phyloP scores from a whole-genome alignment of 2,797 vertebrate genomes.

The Clarias pachynema region DNA sequence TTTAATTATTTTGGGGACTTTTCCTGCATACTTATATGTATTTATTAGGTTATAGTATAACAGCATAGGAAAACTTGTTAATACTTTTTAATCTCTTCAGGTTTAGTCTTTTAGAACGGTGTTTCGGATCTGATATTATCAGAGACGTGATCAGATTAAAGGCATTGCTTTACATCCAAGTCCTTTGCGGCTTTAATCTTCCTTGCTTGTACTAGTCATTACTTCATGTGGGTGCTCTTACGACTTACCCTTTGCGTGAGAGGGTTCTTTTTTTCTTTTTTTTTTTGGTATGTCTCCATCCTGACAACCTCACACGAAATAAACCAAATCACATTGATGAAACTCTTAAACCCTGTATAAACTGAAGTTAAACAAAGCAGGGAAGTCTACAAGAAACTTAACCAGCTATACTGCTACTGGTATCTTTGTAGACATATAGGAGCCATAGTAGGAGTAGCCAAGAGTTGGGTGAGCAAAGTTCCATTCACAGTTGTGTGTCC shows the following conservation, averaged over 20 bases:
- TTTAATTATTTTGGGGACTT: background rate
- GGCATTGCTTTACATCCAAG: background rate
- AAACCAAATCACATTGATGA: conserved; percentile 5
- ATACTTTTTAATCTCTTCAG: background rate
- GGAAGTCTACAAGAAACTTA: background rate
- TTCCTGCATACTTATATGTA: background rate
- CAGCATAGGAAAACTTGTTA: background rate
- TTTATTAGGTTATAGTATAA: background rate
- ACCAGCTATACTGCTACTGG: background rate
- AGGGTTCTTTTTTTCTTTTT: background rate
- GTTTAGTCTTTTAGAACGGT: background rate
- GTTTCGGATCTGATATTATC: background rate
- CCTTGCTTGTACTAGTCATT: conserved; percentile 20
- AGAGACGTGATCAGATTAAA: background rate
- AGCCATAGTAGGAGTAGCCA: background rate
- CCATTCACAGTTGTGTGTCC: background rate
- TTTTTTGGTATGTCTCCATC: conserved; percentile 74
- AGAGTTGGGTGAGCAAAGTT: background rate
- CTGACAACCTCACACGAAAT: conserved; percentile 46
- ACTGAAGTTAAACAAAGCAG: background rate
- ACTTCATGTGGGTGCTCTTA: conserved; percentile 36
- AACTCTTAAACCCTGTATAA: conserved; percentile 12
- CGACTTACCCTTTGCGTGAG: conserved; percentile 26
- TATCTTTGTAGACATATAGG: conserved; percentile 15
- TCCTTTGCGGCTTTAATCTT: conserved; percentile 29